phyloP scores from a whole-genome alignment of 2,797 vertebrate genomes.

The Margarornis squamiger region DNA sequence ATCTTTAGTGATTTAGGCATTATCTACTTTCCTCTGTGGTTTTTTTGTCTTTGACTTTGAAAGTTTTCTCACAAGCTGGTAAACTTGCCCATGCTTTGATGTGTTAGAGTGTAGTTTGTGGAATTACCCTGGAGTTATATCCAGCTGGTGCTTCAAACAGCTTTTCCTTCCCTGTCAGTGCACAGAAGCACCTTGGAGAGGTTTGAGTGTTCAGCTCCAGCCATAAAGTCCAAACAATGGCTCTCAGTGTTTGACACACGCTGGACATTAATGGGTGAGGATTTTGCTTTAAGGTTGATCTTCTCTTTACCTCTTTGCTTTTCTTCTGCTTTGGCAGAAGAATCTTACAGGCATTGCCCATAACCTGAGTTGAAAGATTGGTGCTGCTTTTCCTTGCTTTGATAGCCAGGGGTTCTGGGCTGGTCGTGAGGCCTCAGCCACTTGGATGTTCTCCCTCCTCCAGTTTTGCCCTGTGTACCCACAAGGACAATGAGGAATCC shows the following conservation, averaged over 20 bases:
- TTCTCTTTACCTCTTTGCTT: not conserved
- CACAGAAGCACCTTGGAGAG: not conserved
- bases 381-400: not conserved
- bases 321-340: not conserved
- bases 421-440: not conserved
- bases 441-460: not conserved
- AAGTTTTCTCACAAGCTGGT: not conserved
- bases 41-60: not conserved
- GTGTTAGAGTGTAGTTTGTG: not conserved
- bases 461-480: not conserved
- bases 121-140: not conserved
- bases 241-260: not conserved
- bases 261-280: not conserved
- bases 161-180: not conserved
- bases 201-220: not conserved
- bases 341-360: not conserved
- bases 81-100: not conserved
- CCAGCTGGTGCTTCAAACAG: not conserved
- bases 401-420: not conserved
- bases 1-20: not conserved
- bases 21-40: not conserved
- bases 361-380: not conserved
- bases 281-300: not conserved
- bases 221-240: accelerated
- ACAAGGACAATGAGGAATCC: not conserved